Base-by-base conservation (phyloP, 2,888 invertebrate genomes). In the Pelosia muscerda region DNA sequence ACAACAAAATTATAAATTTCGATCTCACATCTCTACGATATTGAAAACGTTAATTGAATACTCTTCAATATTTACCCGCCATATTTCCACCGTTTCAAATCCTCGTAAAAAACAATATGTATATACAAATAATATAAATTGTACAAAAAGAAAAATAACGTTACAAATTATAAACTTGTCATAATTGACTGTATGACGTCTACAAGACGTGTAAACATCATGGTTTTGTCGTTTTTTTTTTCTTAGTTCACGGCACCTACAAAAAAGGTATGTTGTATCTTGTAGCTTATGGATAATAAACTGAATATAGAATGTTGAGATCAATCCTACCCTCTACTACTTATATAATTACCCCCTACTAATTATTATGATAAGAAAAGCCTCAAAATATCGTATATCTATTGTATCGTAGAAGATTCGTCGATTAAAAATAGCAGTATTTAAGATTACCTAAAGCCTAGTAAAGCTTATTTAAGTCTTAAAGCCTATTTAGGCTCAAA, bases 21-120 rank as follows among this genome's bases (percentile, higher is more conserved):
- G n/a, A n/a, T n/a, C n/a, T n/a, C n/a, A 31, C 31, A 31, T 8
- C 31, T 2, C 31, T 31, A 31, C 9, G 9, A 31, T 31, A 28
- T 28, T 28, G 3, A 8, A 31, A 31, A 31, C 31, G 10, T 31
- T 31, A 31, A 31, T n/a, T n/a, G n/a, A n/a, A 34, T 11, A 56
- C 19, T n/a, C 19, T 22, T n/a, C 13, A 31, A 59, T 10, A 25
- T 59, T 59, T 59, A 59, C 59, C 59, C 38, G 59, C 25, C 59
- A 59, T 59, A 38, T 59, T 59, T 10, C 25, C 38, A 59, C 25
- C 25, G 23, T 25, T 59, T 38, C 4, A 59, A 59, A 38, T 59
- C 38, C 34, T 10, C 25, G 23, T 25, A 55, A 55, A 38, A 59
- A 34, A 23, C 13, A 34, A 25, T 15, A 56, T 13, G 0, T 59